Evolutionary conservation across 2,113 vertebrate genomes (phyloP), one percentile per base, ranked within the genome.

Genomic region (Arothron firmamentum): DNA sequence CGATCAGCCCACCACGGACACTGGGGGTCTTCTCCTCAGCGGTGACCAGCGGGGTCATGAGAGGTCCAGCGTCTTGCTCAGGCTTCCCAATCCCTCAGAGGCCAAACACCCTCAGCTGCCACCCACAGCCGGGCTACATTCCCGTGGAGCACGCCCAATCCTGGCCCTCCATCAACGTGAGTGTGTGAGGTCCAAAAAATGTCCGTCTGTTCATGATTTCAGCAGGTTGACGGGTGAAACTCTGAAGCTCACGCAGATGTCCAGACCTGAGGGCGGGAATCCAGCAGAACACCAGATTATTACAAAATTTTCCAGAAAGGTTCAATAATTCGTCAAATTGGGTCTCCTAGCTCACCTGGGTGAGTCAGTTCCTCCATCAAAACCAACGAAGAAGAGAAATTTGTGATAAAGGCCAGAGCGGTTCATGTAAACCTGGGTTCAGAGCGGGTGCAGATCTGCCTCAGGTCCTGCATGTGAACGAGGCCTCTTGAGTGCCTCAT

Each of bases 81-180:
- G 93, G 91, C 0, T 97, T 98, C 74, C 95, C 95, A 23, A 87
- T 85, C 75, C 91, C 95, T 0, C 90, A 93, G 53, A 80, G 91
- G 38, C 77, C 93, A 0, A 90, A 62, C 75, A 92, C 87, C 49
- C 87, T 93, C 83, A 18, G 89, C 92, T 86, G 92, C 93, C 87
- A 93, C 92, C 48, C 64, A 14, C 86, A 83, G 67, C 89, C 81
- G 65, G 93, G 78, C 61, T 92, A 91, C 84, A 52, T 88, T 65
- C 86, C 89, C 7, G 81, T 94, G 0, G 96, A 98, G 70, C 96
- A 98, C 34, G 96, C 96, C 31, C 96, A 98, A 91, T 97, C 96
- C 85, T 98, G 96, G 96, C 96, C 96, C 0, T 97, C 96, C 6
- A 98, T 98, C 74, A 98, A 98, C 0, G 96, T 98, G 86, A 96